phyloP scores from a whole-genome alignment of 2,113 vertebrate genomes.

The Anas platyrhynchos region DNA sequence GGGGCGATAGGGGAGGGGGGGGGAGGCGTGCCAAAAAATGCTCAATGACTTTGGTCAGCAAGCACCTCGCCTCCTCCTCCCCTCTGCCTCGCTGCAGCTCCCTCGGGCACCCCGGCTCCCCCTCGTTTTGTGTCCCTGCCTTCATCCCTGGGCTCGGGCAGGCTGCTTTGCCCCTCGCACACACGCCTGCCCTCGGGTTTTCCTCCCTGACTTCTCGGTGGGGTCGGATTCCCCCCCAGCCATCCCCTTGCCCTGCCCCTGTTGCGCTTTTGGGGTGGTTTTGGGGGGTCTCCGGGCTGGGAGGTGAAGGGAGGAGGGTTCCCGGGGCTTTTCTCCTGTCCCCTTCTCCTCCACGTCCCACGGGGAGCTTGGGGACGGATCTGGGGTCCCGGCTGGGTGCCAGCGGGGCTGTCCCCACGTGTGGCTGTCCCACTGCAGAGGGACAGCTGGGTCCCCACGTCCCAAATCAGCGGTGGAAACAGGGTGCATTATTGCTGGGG shows the following conservation, averaged over 20 bases:
- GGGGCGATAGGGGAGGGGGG: background rate
- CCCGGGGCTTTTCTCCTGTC: accelerated
- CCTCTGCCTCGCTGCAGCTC: conserved; percentile 55
- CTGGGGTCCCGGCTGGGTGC: background rate
- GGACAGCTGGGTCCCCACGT: background rate
- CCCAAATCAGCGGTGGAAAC: accelerated
- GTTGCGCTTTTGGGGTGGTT: background rate
- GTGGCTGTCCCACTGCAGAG: accelerated
- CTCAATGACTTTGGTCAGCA: conserved; percentile 94
- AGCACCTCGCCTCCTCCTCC: conserved; percentile 82
- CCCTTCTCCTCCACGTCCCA: accelerated
- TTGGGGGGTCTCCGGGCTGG: accelerated
- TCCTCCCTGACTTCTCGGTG: background rate
- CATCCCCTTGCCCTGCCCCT: background rate
- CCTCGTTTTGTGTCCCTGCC: conserved; percentile 36
- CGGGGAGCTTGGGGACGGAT: background rate
- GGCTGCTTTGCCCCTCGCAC: background rate
- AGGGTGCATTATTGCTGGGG: background rate
- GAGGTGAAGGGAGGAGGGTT: background rate
- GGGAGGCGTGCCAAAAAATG: conserved; percentile 90
- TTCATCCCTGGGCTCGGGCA: conserved; percentile 24
- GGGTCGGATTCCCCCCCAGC: conserved; percentile 11
- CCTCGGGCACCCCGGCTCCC: conserved; percentile 64
- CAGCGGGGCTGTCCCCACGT: background rate
- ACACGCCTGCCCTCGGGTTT: background rate